Conservation (phyloP, 1,140 invertebrate genomes). For the Anastrepha obliqua region DNA sequence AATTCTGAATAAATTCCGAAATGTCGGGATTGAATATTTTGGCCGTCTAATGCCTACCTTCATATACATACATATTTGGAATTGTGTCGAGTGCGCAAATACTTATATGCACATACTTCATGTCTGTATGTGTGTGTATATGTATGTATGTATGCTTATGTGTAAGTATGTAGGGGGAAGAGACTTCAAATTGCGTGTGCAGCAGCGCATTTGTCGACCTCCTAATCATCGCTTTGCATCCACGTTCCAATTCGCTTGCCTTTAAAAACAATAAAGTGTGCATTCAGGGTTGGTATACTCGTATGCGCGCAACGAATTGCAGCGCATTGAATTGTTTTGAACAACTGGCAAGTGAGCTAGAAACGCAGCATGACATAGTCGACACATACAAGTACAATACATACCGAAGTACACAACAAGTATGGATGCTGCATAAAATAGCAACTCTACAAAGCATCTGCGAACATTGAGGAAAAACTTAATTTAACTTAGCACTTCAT, state of each 20-base stretch:
- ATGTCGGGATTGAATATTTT: background rate
- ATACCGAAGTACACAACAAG: no score
- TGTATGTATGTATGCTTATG: background rate
- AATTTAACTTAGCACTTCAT: no score
- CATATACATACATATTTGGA: background rate
- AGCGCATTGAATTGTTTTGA: background rate
- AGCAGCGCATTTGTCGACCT: background rate
- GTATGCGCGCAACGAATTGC: background rate
- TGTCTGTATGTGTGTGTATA: background rate
- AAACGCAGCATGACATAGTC: background rate
- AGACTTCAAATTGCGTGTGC: background rate
- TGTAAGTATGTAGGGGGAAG: background rate
- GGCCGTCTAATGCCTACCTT: background rate
- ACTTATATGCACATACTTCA: no score
- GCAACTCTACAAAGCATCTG: no score
- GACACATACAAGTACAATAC: background rate
- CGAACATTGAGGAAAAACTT: no score
- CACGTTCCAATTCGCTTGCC: constrained; percentile 13
- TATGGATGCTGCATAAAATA: no score
- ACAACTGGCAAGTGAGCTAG: constrained; percentile 4
- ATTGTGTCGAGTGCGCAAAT: background rate
- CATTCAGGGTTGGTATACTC: background rate
- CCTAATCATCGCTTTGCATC: background rate
- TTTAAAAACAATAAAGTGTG: constrained; percentile 9
- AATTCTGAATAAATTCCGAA: background rate